These are phyloP conservation scores for Neodontobutis hainanensis DNA, from an alignment of 2,113 vertebrate genomes.

Conservation along the genomic window DNA sequence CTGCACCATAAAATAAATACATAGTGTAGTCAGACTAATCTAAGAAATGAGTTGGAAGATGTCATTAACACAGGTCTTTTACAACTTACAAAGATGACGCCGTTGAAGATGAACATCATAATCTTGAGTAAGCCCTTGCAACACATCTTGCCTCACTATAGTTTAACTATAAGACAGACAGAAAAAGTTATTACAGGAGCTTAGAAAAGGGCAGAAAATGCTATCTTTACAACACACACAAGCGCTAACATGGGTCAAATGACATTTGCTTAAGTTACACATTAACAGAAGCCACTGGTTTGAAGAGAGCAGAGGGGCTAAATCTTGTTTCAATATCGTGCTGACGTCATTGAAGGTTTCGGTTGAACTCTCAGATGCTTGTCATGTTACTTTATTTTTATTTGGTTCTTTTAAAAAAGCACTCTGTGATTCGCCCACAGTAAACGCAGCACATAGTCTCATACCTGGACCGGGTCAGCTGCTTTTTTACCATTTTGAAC, in stretches of 20 bases:
- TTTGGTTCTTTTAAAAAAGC: too few relatives aligned
- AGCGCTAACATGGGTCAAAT: constrained; percentile 11
- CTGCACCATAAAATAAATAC: constrained; percentile 51
- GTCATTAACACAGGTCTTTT: background rate
- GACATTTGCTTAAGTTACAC: constrained; percentile 41
- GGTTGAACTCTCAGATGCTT: background rate
- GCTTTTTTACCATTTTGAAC: too few relatives aligned
- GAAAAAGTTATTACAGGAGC: background rate
- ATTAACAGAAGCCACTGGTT: constrained; percentile 55
- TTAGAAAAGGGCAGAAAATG: background rate
- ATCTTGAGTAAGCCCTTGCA: constrained; percentile 80
- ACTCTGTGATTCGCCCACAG: too few relatives aligned
- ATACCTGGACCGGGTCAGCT: too few relatives aligned
- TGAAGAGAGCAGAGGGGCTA: constrained; percentile 6
- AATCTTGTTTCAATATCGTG: constrained; percentile 18
- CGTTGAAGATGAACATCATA: constrained; percentile 85
- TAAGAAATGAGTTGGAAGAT: background rate
- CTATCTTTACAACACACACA: background rate
- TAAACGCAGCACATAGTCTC: too few relatives aligned
- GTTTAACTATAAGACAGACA: constrained; percentile 23
- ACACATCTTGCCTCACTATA: constrained; percentile 70
- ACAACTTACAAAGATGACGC: constrained; percentile 83
- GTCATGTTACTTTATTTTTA: background rate
- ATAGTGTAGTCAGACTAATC: too few relatives aligned
- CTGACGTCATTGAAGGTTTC: constrained; percentile 28